A percentile compares a stretch with the other conserved stretches of the same genome.
Evolutionary conservation across 2,113 vertebrate species (phyloP).

Genomic region (Eidolon helvum): DNA sequence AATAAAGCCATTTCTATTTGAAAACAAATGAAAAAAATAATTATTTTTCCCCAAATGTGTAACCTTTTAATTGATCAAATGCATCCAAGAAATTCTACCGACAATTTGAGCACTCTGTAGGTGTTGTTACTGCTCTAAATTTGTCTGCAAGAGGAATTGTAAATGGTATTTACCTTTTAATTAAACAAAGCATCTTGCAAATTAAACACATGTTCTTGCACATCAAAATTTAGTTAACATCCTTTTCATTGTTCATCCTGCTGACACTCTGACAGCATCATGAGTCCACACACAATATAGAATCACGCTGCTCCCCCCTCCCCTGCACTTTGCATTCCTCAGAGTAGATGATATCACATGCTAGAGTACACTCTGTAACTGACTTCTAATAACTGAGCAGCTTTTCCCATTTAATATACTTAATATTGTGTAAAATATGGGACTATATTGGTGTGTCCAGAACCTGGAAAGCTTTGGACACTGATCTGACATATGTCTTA

Average conservation of each 20-base stretch:
- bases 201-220: conserved; percentile 84
- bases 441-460: conserved; percentile 67
- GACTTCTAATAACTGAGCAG: conserved; percentile 68
- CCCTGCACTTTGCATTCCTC: conserved; percentile 48
- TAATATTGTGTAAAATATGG: conserved; percentile 64
- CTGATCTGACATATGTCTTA: conserved; percentile 82
- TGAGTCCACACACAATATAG: conserved; percentile 68
- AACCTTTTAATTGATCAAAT: conserved; percentile 74
- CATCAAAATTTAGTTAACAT: conserved; percentile 82
- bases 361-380: conserved; percentile 45
- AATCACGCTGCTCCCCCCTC: background rate
- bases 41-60: conserved; percentile 70
- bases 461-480: conserved; percentile 81
- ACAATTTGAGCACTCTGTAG: conserved; percentile 76
- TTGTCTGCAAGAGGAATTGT: conserved; percentile 83
- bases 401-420: conserved; percentile 65
- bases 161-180: conserved; percentile 87
- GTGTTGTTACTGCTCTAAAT: conserved; percentile 78
- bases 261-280: conserved; percentile 64
- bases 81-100: conserved; percentile 76
- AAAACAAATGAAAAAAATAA: conserved; percentile 68
- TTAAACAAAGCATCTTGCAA: conserved; percentile 84
- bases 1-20: conserved; percentile 67
- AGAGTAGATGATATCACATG: conserved; percentile 71
- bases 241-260: conserved; percentile 75